Evolutionary conservation across 2,888 invertebrate genomes (phyloP).

Genomic region (Uloborus plumipes): DNA sequence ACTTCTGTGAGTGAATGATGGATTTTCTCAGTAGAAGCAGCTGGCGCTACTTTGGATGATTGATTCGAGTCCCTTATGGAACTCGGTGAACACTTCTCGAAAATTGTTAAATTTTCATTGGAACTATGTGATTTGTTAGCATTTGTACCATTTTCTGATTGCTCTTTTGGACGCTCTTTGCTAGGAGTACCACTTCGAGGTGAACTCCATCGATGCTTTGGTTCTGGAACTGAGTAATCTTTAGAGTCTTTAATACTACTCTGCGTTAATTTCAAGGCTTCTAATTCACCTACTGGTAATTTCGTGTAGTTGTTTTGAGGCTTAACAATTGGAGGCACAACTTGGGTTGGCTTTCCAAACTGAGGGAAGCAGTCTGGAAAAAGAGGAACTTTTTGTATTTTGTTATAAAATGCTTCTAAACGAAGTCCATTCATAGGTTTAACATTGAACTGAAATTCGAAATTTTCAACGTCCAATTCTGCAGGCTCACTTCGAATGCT

Average conservation of each 20-base stretch:
- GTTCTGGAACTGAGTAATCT: constrained; percentile 37
- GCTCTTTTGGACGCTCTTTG: constrained; percentile 24
- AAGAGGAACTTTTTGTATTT: constrained; percentile 62
- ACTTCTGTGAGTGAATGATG: constrained; percentile 46
- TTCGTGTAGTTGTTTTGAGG: constrained; percentile 27
- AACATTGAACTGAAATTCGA: constrained; percentile 55
- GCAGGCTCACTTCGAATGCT: constrained; percentile 61
- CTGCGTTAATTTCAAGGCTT: constrained; percentile 18
- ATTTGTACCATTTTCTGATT: constrained; percentile 13
- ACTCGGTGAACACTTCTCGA: constrained; percentile 22
- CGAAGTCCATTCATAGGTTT: constrained; percentile 59
- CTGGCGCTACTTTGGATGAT: not conserved
- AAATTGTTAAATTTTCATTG: constrained; percentile 18
- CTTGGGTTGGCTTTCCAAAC: constrained; percentile 63
- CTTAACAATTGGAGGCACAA: constrained; percentile 57
- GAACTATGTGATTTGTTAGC: constrained; percentile 2
- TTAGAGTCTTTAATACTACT: constrained; percentile 11
- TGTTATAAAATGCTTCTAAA: constrained; percentile 60
- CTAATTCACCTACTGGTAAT: constrained; percentile 34
- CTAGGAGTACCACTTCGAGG: constrained; percentile 26
- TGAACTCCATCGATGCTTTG: constrained; percentile 49
- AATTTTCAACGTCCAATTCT: constrained; percentile 55
- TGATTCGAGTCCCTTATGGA: constrained; percentile 12
- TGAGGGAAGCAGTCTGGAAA: constrained; percentile 58
- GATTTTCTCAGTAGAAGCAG: constrained; percentile 21